A percentile compares a stretch with the other conserved stretches of the same genome.
These are phyloP conservation scores for Drosophila cracens DNA, from an alignment of 2,888 invertebrate species.

Conservation along the genomic window DNA sequence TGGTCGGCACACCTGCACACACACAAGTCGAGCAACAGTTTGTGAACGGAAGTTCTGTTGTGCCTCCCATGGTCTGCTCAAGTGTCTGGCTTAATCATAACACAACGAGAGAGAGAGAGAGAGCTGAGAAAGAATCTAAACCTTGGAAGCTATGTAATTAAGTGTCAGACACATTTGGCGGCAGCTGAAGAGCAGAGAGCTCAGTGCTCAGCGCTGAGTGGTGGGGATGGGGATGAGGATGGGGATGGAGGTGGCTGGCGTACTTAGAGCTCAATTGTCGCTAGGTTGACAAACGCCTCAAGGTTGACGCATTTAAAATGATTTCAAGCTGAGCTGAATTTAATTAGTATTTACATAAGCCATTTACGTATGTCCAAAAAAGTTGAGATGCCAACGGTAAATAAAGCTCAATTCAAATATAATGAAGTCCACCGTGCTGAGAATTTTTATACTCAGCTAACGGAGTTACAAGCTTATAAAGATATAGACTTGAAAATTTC, in stretches of 20 bases:
- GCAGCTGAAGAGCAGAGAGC: neutral
- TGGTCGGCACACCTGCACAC: neutral
- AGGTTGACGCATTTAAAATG: neutral
- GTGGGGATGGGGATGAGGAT: neutral
- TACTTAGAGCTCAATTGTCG: neutral
- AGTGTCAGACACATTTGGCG: slow-evolving; percentile 44
- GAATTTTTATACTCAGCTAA: neutral
- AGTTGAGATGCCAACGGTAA: slow-evolving; percentile 1
- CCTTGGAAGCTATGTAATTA: slow-evolving; percentile 50
- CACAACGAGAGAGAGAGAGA: slow-evolving; percentile 14
- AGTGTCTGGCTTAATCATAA: slow-evolving; percentile 54
- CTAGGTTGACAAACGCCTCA: neutral
- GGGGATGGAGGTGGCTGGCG: neutral
- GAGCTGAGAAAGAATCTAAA: slow-evolving; percentile 4
- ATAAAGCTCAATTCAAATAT: neutral
- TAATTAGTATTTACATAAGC: slow-evolving; percentile 5
- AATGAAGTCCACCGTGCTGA: neutral
- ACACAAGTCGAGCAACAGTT: slow-evolving; percentile 16
- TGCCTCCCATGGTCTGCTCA: slow-evolving; percentile 7
- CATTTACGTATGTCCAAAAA: neutral
- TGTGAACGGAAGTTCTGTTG: neutral
- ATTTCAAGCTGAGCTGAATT: neutral
- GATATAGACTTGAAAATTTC: neutral
- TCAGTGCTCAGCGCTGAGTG: neutral
- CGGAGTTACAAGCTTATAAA: neutral